Base-by-base conservation (phyloP, 2,888 invertebrate species). In the Caenorhabditis panamensis region DNA sequence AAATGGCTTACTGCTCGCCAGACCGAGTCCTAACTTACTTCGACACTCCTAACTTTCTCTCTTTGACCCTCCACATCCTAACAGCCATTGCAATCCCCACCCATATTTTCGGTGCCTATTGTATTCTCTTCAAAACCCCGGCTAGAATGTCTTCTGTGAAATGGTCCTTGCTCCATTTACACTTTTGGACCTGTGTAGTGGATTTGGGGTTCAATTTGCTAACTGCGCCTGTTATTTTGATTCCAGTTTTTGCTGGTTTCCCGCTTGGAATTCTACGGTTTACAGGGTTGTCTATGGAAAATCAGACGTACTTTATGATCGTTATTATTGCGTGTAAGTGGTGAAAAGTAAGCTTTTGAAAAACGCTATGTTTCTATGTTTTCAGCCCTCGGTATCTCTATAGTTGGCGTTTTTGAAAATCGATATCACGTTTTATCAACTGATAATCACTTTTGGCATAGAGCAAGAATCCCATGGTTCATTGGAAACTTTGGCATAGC, bases 341-440 rank as follows among this genome's bases (percentile, higher is more conserved):
- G 8, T 49, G n/a, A n/a, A n/a, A n/a, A n/a, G n/a, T n/a, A 4
- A n/a, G 44, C 44, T 16, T 11, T 6, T 16, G 9, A 44, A 49
- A 20, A 11, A 22, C 51, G 11, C 3, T 2, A 18, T 20, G n/a
- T n/a, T n/a, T n/a, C n/a, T 20, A 11, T 20, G 18, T 11, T 54
- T 67, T n/a, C 58, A 67, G 67, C 20, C 0, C 26, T 58, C 44
- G 20, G 22, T 20, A 28, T 58, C 1, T 47, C 49, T 0, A 68
- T 68, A 8, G n/a, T 68, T 2, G 13, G 31, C 13, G n/a, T 68
- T 9, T 68, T 47, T n/a, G 68, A 68, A 11, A 68, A 58, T n/a
- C 58, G 68, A 2, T 49, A 44, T 9, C 36, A 20, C 58, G 22
- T 68, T 1, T 6, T 58, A 8, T 18, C 47, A 1, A 22, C 16